Evolutionary conservation across 2,888 invertebrate species (phyloP).

Genomic region (Nomada hirtipes): DNA sequence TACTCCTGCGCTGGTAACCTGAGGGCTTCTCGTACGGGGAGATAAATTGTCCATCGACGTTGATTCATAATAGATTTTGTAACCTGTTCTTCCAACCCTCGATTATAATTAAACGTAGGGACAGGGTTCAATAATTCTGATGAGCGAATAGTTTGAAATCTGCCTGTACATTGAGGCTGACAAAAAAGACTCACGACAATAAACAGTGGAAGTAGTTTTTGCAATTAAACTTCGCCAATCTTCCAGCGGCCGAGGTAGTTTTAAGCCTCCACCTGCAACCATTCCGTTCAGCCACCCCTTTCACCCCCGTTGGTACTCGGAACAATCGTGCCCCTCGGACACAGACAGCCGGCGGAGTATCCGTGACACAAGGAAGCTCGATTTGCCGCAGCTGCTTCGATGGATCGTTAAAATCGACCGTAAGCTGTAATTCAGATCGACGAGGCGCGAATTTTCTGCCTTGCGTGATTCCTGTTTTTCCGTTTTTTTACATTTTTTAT

Average conservation of each 20-base stretch:
- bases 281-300: constrained; percentile 19
- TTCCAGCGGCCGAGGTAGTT: constrained; percentile 14
- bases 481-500: background rate
- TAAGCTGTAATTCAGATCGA: constrained; percentile 61
- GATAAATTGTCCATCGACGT: too few species aligned
- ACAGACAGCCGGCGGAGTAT: constrained; percentile 47
- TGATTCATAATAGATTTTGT: too few species aligned
- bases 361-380: constrained; percentile 61
- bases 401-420: constrained; percentile 68
- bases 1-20: too few species aligned
- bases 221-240: constrained; percentile 39
- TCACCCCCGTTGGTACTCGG: constrained; percentile 3
- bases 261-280: constrained; percentile 40
- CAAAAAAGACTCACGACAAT: background rate
- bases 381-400: constrained; percentile 65
- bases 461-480: constrained; percentile 33
- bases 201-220: constrained; percentile 9
- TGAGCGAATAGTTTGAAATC: background rate
- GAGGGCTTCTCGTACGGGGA: too few species aligned
- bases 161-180: background rate
- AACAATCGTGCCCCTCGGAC: constrained; percentile 40
- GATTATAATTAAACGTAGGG: too few species aligned
- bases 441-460: constrained; percentile 60
- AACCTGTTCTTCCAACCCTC: too few species aligned
- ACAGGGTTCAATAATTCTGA: too few species aligned